These are phyloP conservation scores for Macaria notata DNA, from an alignment of 2,888 invertebrate species.

Conservation along the genomic window DNA sequence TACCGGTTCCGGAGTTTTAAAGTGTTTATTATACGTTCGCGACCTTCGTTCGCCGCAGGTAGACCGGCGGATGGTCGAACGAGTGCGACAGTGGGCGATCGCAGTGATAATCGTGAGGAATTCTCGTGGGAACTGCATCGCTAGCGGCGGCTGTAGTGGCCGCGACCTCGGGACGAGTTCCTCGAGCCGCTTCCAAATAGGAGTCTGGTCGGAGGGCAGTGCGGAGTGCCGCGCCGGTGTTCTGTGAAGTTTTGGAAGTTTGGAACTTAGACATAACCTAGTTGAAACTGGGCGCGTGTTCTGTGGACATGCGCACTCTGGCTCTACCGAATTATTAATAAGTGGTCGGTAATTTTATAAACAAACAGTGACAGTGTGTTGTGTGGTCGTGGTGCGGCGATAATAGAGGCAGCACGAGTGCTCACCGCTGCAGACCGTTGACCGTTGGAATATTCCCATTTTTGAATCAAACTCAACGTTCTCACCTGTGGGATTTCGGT, in stretches of 20 bases:
- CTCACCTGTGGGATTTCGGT: slow-evolving; percentile 79
- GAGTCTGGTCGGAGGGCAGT: slow-evolving; percentile 63
- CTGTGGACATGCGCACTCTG: slow-evolving; percentile 74
- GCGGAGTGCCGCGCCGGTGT: slow-evolving; percentile 54
- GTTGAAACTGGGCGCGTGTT: slow-evolving; percentile 75
- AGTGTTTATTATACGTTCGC: slow-evolving; percentile 74
- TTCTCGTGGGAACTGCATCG: slow-evolving; percentile 52
- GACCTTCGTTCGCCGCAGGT: slow-evolving; percentile 74
- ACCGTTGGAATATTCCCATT: slow-evolving; percentile 49
- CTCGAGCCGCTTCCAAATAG: slow-evolving; percentile 34
- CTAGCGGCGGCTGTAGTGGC: slow-evolving; percentile 36
- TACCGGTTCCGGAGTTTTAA: slow-evolving; percentile 79
- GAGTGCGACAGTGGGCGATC: slow-evolving; percentile 60
- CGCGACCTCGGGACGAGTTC: slow-evolving; percentile 50
- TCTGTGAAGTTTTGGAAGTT: slow-evolving; percentile 56
- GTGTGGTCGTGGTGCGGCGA: slow-evolving; percentile 56
- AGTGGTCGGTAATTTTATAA: slow-evolving; percentile 74
- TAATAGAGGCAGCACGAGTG: slow-evolving; percentile 62
- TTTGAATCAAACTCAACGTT: slow-evolving; percentile 65
- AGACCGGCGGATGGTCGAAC: slow-evolving; percentile 66
- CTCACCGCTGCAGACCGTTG: slow-evolving; percentile 36
- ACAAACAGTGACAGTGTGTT: slow-evolving; percentile 68
- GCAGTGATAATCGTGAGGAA: slow-evolving; percentile 51
- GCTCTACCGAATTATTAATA: slow-evolving; percentile 70
- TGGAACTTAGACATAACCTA: slow-evolving; percentile 76